Evolutionary conservation across 2,113 vertebrate genomes (phyloP), one percentile per base, ranked within the genome.

Genomic region (Urocynchramus pylzowi): DNA sequence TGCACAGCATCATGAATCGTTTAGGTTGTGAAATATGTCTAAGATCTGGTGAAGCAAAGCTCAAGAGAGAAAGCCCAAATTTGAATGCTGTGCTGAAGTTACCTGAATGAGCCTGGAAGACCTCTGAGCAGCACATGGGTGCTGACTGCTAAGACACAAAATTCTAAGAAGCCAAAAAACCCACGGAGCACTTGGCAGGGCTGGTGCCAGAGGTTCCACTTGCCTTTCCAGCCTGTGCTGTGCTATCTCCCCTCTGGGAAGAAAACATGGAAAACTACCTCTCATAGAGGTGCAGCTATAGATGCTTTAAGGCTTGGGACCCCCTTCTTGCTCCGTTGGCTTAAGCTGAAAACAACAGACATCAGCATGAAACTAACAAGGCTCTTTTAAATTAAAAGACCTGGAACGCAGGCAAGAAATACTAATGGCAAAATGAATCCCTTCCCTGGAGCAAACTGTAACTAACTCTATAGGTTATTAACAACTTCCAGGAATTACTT

Each of bases 41-140:
- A 37, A 54, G 26, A 19, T 42, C 22, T 21, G 26, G 65, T 11
- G 30, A 64, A 87, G 61, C 37, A 41, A 59, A 89, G 47, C 1
- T 63, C 26, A 54, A 35, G n/a, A 49, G 27, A 42, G 15, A 87
- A 94, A 84, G n/a, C 2, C 21, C 7, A 22, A 4, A 11, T 4
- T 19, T 0, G 0, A 70, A 42, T 0, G 4, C 19, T 1, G 1
- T 0, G 0, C 7, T 2, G 5, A 41, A 56, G 42, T 20, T 30
- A 73, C 16, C 7, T 7, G 10, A n/a, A 21, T 0, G 2, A 49
- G 45, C 15, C 59, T 10, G 59, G 30, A 42, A 70, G 3, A 10
- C 11, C 49, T 76, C 23, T 8, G 30, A 42, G 79, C 30, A 61
- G 24, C 15, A 6, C 39, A 22, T 26, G 37, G 33, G 74, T 85